phyloP scores from a whole-genome alignment of 2,797 vertebrate genomes.

The Betta splendens region DNA sequence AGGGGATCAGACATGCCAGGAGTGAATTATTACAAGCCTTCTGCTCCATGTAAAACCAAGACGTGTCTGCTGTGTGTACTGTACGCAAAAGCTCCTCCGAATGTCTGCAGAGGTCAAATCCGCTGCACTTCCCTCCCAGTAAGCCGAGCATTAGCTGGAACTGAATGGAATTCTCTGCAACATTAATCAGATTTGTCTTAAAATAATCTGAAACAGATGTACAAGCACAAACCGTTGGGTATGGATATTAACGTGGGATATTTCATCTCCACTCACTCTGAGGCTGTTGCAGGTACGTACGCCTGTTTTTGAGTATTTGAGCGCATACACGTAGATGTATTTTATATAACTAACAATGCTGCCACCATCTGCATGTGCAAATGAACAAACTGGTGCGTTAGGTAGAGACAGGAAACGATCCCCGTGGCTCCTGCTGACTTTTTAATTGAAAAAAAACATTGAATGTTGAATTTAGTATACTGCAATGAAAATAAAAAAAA shows the following conservation, averaged over 20 bases:
- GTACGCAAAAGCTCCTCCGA: not conserved
- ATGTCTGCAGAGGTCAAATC: conserved; percentile 16
- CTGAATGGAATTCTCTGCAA: conserved; percentile 38
- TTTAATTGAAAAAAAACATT: conserved; percentile 12
- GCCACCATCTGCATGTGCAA: conserved; percentile 34
- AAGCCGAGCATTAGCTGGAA: conserved; percentile 26
- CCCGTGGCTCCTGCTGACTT: conserved; percentile 26
- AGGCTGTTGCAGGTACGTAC: too few relatives aligned
- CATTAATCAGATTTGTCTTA: conserved; percentile 27
- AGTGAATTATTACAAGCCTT: conserved; percentile 5
- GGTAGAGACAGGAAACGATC: conserved; percentile 29
- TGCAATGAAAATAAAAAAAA: conserved; percentile 6
- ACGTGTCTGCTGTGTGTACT: conserved; percentile 7
- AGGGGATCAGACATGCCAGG: not conserved
- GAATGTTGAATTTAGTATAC: conserved; percentile 5
- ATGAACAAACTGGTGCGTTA: conserved; percentile 33
- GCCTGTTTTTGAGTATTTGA: too few relatives aligned
- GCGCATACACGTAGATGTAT: too few relatives aligned
- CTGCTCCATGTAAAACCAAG: conserved; percentile 8
- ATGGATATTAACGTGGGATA: not conserved
- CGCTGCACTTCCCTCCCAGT: not conserved
- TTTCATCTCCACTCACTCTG: too few relatives aligned
- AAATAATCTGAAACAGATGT: conserved; percentile 18
- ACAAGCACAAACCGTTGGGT: not conserved
- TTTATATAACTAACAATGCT: conserved; percentile 21